phyloP scores from a whole-genome alignment of 2,113 vertebrate species.

The Trinectes maculatus region DNA sequence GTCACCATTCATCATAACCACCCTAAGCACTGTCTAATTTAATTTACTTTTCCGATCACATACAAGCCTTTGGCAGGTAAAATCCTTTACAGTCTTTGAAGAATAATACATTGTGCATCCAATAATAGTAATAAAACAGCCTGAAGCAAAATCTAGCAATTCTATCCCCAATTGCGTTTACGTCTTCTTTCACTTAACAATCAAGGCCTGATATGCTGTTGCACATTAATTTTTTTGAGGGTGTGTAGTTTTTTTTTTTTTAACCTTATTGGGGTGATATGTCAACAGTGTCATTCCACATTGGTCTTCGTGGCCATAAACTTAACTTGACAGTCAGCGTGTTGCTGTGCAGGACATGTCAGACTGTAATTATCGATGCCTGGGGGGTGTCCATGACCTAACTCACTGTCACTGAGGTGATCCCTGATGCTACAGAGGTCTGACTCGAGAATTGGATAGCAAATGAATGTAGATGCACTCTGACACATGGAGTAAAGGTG shows the following conservation, averaged over 20 bases:
- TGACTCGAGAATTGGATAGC: slow-evolving; percentile 22
- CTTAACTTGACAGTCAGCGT: slow-evolving; percentile 26
- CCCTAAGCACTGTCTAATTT: slow-evolving; percentile 76
- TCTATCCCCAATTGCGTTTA: slow-evolving; percentile 29
- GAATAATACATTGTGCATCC: slow-evolving; percentile 23
- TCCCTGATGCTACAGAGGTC: slow-evolving; percentile 29
- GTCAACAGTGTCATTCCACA: slow-evolving; percentile 28
- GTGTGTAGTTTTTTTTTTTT: no score
- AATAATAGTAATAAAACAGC: slow-evolving; percentile 47
- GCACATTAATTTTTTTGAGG: no score
- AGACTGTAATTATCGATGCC: slow-evolving; percentile 48
- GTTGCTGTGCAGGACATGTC: slow-evolving; percentile 34
- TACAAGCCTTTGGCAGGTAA: slow-evolving; percentile 45
- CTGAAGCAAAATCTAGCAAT: slow-evolving; percentile 34
- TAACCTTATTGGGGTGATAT: neutral
- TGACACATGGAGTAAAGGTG: slow-evolving; percentile 16
- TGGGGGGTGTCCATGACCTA: slow-evolving; percentile 45
- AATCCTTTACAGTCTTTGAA: slow-evolving; percentile 27
- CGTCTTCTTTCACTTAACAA: slow-evolving; percentile 27
- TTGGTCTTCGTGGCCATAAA: slow-evolving; percentile 18
- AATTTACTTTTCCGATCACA: slow-evolving; percentile 66
- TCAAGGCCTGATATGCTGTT: slow-evolving; percentile 2
- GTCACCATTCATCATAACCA: slow-evolving; percentile 70
- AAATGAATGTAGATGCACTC: slow-evolving; percentile 4
- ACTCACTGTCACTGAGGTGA: slow-evolving; percentile 35